Base-by-base conservation (phyloP, 2,113 vertebrate species). In the Melanocharis versteri region DNA sequence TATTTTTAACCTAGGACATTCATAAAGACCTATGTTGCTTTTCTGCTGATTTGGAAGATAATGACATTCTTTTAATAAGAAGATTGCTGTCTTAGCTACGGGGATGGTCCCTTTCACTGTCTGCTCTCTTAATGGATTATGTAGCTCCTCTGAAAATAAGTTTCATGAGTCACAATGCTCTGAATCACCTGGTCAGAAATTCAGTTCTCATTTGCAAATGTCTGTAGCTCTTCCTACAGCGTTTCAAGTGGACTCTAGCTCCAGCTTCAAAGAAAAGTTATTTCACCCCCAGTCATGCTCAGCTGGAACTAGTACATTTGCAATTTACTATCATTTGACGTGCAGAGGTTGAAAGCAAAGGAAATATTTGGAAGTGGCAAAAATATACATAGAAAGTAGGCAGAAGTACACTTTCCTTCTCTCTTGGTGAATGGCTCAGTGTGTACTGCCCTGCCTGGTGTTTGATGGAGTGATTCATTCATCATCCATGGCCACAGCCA, bases 261-360 rank as follows among this genome's bases (percentile, higher is more conserved):
- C 68, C 48, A 65, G 68, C 60, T 97, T 96, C 84, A 94, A 96
- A 95, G 79, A 68, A 91, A 96, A 91, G 51, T 64, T 73, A 33
- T 95, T 94, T 90, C 69, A 90, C 72, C 71, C 48, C 88, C 66
- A 68, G 53, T 81, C 82, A 64, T 89, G 94, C 95, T 90, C 95
- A 95, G 90, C 93, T 93, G 90, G 94, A 93, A 26, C 50, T 30
- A 50, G 91, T 16, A 61, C 71, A 57, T 89, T 90, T 87, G 93
- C 83, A 94, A 87, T 96, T 96, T 88, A 39, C 66, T 56, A 23
- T 71, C 18, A 61, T 91, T 91, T 94, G 71, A 91, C 3, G 3
- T 6, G 37, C 56, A 35, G 80, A 81, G 71, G 35, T 61, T 95
- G 94, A 96, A 95, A 96, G 90, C 65, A 91, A 91, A 87, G 40